phyloP scores from a whole-genome alignment of 2,797 vertebrate genomes.

The Sebastes nivosus region DNA sequence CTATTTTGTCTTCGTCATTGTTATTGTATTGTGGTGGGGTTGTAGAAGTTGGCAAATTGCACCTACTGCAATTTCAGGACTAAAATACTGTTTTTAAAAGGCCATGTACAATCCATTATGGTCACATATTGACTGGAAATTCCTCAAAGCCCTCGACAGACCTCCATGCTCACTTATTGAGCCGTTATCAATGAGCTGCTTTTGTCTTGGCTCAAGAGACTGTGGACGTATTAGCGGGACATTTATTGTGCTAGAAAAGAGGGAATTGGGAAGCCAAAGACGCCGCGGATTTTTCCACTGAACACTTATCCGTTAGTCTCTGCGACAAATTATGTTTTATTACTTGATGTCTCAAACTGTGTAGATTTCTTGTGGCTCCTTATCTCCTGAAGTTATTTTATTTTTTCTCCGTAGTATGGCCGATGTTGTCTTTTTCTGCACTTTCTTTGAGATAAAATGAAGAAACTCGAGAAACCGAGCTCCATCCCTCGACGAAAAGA shows the following conservation, averaged over 20 bases:
- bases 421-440: not conserved
- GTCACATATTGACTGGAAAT: conserved; percentile 53
- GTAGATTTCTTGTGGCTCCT: not conserved
- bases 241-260: conserved; percentile 51
- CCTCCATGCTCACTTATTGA: conserved; percentile 66
- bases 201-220: conserved; percentile 63
- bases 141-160: conserved; percentile 56
- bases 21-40: not conserved
- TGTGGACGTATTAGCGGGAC: conserved; percentile 49
- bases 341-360: not conserved
- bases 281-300: not conserved
- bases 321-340: conserved; percentile 1
- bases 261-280: conserved; percentile 25
- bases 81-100: conserved; percentile 34
- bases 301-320: not conserved
- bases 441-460: not conserved
- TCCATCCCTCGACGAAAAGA: not conserved
- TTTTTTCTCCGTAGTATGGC: not conserved
- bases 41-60: conserved; percentile 16
- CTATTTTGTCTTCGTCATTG: not conserved
- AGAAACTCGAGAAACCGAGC: not conserved
- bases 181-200: conserved; percentile 69
- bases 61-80: conserved; percentile 25
- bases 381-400: not conserved
- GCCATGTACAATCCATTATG: conserved; percentile 48